Evolutionary conservation across 2,888 invertebrate genomes (phyloP), one percentile per base, ranked within the genome.

Genomic region (Nowickia ferox): DNA sequence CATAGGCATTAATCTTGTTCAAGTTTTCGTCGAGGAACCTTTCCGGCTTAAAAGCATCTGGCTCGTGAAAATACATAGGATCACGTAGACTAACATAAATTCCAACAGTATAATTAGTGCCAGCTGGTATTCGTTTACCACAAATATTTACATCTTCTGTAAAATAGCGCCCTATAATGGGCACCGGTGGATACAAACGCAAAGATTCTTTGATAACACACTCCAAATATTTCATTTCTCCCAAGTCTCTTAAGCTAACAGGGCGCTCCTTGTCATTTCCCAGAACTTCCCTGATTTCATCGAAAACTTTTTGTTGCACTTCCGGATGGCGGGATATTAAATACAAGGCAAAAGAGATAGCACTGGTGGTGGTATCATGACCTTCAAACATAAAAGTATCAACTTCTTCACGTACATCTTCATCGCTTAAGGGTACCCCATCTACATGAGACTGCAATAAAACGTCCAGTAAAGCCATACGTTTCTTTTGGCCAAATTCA

Each of bases 181-280:
- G 95, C 5, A 96, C 95, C 69, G 95, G 95, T 0, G 96, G 96
- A 88, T 94, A 95, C 15, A 96, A 89, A 48, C 96, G 92, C 84
- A 96, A 88, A 0, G 95, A 93, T 90, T 96, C 96, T 89, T 96
- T 96, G 19, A 96, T 94, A 76, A 95, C 95, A 85, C 94, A 94
- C 82, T 96, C 96, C 83, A 96, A 91, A 61, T 91, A 92, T 72
- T 91, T 91, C 0, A 92, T 83, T 72, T 91, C 88, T 9, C 89
- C 89, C 8, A 92, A 84, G 17, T 92, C 89, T 0, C 89, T 88
- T 57, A 90, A 76, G 0, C 87, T 89, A 8, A 89, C 77, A 0
- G 89, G 40, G 4, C 82, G 82, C 1, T 87, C 76, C 44, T 88
- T 84, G 79, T 92, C 91, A 2, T 82, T 86, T 4, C 91, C 92